Evolutionary conservation across 2,797 vertebrate species (phyloP), one percentile per base, ranked within the genome.

Genomic region (Gallirallus australis): DNA sequence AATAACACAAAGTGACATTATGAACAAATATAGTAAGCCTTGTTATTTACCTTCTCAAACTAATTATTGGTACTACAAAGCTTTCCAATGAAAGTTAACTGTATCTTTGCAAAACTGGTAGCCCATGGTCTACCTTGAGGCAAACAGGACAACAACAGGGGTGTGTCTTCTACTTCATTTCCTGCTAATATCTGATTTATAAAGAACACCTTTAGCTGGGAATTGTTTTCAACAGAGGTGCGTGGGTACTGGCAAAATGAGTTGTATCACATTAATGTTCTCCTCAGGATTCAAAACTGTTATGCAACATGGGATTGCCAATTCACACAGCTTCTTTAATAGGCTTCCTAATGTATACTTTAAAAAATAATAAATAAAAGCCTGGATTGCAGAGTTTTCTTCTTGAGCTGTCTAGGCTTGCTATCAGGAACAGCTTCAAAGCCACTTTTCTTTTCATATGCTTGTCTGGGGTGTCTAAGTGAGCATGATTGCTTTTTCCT

Each of bases 381-480:
- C 69, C 59, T 88, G 63, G 47, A 69, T 78, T 71, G 73, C 33
- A 12, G 85, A 54, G 23, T 91, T 92, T 89, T 90, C 90, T 97
- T 93, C 65, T 86, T 3, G 16, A 91, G 54, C 56, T 95, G 50
- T 95, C 97, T 94, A 96, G 72, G 78, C 81, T 91, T 78, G 17
- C 63, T 89, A 90, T 95, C 91, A 96, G 80, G 37, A 91, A 60
- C 63, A 83, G 93, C 95, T 97, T 98, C 98, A 98, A 97, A 98
- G 96, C 82, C 56, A 57, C 70, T 69, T 88, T 93, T 88, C 95
- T 94, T 96, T 97, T 96, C 97, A 93, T 94, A 91, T 70, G 71
- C 83, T 84, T 88, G 82, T 94, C 97, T 97, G 95, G 76, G 93
- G 80, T 91, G 86, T 95, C 95, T 96, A 89, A 96, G 90, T 69